phyloP scores from a whole-genome alignment of 2,888 invertebrate species.

The Phyto melanocephala region DNA sequence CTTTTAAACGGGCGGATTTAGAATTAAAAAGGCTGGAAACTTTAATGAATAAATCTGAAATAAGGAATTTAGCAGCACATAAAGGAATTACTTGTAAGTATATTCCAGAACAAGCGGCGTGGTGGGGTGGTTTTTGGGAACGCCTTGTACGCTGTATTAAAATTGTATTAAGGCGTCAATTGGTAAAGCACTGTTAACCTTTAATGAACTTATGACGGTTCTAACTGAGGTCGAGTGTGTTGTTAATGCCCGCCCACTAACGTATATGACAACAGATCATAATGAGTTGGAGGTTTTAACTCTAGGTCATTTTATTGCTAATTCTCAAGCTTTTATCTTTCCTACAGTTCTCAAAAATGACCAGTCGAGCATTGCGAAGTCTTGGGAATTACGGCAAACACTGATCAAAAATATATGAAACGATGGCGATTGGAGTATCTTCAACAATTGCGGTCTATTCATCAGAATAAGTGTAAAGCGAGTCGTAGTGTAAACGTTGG shows the following conservation, averaged over 20 bases:
- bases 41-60: constrained; percentile 26
- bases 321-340: constrained; percentile 38
- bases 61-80: constrained; percentile 43
- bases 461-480: constrained; percentile 29
- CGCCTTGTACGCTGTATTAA: constrained; percentile 53
- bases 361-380: constrained; percentile 23
- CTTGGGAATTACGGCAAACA: constrained; percentile 41
- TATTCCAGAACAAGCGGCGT: constrained; percentile 57
- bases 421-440: constrained; percentile 51
- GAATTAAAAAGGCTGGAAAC: constrained; percentile 46
- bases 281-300: constrained; percentile 46
- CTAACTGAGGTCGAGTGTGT: constrained; percentile 50
- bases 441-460: constrained; percentile 47
- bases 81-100: constrained; percentile 45
- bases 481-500: constrained; percentile 28
- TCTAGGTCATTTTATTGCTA: constrained; percentile 48
- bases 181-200: constrained; percentile 44
- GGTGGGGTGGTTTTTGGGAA: constrained; percentile 64
- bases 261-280: constrained; percentile 51
- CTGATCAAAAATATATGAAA: constrained; percentile 40
- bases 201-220: constrained; percentile 42
- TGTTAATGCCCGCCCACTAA: constrained; percentile 53
- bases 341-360: neutral
- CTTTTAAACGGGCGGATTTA: constrained; percentile 53
- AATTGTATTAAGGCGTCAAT: constrained; percentile 54